A percentile compares a stretch with the other conserved stretches of the same genome.
Evolutionary conservation across 2,888 invertebrate species (phyloP).

Genomic region (Isoperla grammatica): DNA sequence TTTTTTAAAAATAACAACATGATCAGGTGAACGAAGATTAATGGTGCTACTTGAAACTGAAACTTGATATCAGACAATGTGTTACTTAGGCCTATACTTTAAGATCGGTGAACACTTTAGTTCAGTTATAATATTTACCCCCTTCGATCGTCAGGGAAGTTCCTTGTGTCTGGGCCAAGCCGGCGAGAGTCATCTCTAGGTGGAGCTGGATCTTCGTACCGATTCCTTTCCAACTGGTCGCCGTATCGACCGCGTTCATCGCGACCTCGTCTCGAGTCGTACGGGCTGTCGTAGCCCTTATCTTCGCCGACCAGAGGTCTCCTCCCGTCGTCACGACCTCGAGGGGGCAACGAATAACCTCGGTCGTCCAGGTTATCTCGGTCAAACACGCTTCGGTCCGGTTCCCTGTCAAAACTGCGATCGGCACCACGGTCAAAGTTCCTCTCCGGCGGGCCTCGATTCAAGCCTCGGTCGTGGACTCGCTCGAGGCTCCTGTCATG

Average conservation of each 20-base stretch:
- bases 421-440: conserved; percentile 38
- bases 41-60: no score
- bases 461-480: conserved; percentile 24
- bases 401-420: conserved; percentile 33
- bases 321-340: conserved; percentile 41
- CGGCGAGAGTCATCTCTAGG: conserved; percentile 21
- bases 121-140: conserved; percentile 24
- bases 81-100: no score
- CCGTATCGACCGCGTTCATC: conserved; percentile 26
- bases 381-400: conserved; percentile 40
- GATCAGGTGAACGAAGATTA: no score
- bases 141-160: conserved; percentile 25
- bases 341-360: conserved; percentile 38
- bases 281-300: conserved; percentile 44
- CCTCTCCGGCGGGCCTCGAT: conserved; percentile 27
- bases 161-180: conserved; percentile 23
- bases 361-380: conserved; percentile 47
- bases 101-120: no score
- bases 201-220: conserved; percentile 25
- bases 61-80: no score
- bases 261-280: conserved; percentile 40
- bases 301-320: conserved; percentile 31
- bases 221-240: conserved; percentile 25
- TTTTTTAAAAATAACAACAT: no score
- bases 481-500: conserved; percentile 24